Evolutionary conservation across 2,113 vertebrate species (phyloP).

Genomic region (Orycteropus afer): DNA sequence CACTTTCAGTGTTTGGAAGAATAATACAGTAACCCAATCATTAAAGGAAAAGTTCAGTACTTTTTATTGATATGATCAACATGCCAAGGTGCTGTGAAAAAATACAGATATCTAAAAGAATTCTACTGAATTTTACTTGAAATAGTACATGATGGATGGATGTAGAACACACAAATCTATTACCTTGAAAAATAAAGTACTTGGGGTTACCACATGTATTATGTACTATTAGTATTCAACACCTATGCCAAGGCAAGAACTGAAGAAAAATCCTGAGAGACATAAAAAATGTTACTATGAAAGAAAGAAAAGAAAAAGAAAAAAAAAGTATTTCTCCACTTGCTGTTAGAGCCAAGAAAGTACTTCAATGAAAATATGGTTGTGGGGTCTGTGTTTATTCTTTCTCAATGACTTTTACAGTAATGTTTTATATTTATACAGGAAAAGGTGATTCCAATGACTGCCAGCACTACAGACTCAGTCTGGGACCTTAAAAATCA

Average conservation of each 20-base stretch:
- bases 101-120: neutral
- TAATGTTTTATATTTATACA: constrained; percentile 34
- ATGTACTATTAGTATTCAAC: neutral
- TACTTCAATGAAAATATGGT: neutral
- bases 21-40: neutral
- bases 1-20: neutral
- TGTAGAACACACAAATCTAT: neutral
- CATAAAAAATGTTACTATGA: neutral
- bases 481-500: constrained; percentile 22
- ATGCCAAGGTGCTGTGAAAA: neutral
- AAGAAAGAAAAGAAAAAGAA: neutral
- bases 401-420: constrained; percentile 12
- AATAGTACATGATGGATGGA: neutral
- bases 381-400: neutral
- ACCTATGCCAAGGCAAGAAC: fast-evolving
- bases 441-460: constrained; percentile 31
- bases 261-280: neutral
- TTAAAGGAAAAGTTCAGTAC: neutral
- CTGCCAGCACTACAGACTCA: neutral
- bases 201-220: fast-evolving
- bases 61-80: neutral
- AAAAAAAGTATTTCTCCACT: neutral
- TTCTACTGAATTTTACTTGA: neutral
- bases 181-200: neutral
- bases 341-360: neutral